phyloP scores from a whole-genome alignment of 2,113 vertebrate genomes.

The Boleophthalmus pectinirostris region DNA sequence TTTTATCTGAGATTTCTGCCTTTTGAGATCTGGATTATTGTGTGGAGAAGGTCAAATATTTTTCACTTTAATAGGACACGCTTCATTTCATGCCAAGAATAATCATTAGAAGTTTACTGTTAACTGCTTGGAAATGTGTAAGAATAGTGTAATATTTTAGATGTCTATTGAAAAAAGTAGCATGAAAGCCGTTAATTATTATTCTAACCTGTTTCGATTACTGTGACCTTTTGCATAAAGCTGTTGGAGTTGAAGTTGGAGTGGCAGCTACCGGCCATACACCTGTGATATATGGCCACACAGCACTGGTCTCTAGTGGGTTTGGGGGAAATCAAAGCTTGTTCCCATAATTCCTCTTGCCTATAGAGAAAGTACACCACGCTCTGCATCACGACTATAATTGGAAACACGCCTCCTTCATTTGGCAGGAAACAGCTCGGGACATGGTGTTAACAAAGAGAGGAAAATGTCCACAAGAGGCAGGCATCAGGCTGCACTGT shows the following conservation, averaged over 20 bases:
- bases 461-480: constrained; percentile 73
- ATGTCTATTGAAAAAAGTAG: neutral
- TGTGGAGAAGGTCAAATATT: neutral
- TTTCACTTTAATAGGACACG: neutral
- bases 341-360: constrained; percentile 57
- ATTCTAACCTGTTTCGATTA: constrained; percentile 16
- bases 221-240: constrained; percentile 22
- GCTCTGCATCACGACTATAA: constrained; percentile 65
- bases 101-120: neutral
- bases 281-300: constrained; percentile 40
- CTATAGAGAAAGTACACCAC: constrained; percentile 52
- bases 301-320: constrained; percentile 36
- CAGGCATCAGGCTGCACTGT: constrained; percentile 64
- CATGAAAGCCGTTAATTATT: constrained; percentile 11
- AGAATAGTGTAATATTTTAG: constrained; percentile 1
- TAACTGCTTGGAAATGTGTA: neutral
- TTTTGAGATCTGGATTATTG: constrained; percentile 2
- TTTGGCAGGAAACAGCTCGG: constrained; percentile 67
- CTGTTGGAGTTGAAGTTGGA: constrained; percentile 14
- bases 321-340: constrained; percentile 19
- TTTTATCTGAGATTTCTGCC: neutral
- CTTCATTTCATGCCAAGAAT: neutral
- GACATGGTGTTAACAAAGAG: constrained; percentile 69
- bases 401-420: constrained; percentile 72
- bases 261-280: constrained; percentile 33